These are phyloP conservation scores for Silvanus unidentatus DNA, from an alignment of 2,888 invertebrate genomes.

Conservation along the genomic window DNA sequence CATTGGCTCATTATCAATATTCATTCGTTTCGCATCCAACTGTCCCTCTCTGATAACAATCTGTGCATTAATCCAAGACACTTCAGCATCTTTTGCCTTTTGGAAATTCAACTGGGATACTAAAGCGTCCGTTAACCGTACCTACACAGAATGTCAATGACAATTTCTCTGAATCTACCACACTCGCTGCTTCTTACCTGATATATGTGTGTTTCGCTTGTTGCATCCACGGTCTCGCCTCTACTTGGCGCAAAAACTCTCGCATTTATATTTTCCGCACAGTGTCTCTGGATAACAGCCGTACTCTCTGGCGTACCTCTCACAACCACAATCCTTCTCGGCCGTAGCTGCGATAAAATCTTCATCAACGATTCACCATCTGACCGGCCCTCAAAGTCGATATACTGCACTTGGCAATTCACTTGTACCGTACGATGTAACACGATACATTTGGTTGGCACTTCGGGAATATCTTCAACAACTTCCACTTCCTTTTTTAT, in stretches of 20 bases:
- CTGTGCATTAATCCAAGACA: conserved; percentile 92
- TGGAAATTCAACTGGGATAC: conserved; percentile 83
- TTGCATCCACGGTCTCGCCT: conserved; percentile 88
- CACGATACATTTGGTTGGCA: conserved; percentile 86
- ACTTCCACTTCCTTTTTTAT: conserved; percentile 57
- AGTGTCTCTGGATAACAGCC: conserved; percentile 61
- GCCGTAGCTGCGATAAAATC: conserved; percentile 74
- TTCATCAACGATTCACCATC: conserved; percentile 79
- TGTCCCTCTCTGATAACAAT: conserved; percentile 61
- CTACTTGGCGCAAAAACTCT: conserved; percentile 76
- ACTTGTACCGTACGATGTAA: conserved; percentile 69
- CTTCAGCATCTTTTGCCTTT: conserved; percentile 79
- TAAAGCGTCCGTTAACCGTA: conserved; percentile 84
- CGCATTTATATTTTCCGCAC: conserved; percentile 59
- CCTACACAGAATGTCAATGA: conserved; percentile 48
- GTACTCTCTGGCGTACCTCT: conserved; percentile 68
- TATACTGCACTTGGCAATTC: conserved; percentile 83
- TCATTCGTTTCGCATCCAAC: conserved; percentile 50
- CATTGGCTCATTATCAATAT: conserved; percentile 46
- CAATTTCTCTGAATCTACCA: not conserved
- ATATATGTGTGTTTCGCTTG: conserved; percentile 96
- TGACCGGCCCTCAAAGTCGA: conserved; percentile 94
- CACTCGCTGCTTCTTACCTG: conserved; percentile 58
- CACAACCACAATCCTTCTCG: conserved; percentile 73
- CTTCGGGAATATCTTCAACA: conserved; percentile 55